Evolutionary conservation across 2,888 invertebrate species (phyloP).

Genomic region (Sinopyrophorus schimmeli): DNA sequence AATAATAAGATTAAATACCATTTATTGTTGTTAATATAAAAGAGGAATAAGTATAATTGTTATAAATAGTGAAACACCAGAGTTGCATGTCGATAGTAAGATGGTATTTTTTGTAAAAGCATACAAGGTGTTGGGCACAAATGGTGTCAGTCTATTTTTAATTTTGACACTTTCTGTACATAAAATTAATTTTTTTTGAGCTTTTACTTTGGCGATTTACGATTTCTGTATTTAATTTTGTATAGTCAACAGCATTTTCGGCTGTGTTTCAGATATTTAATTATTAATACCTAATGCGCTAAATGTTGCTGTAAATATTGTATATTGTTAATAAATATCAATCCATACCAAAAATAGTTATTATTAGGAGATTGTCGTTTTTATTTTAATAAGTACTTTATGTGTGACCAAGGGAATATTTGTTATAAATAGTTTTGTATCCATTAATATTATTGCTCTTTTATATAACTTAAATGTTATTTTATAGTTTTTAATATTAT

Average conservation of each 20-base stretch:
- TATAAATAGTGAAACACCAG: constrained; percentile 12
- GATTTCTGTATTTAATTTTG: constrained; percentile 47
- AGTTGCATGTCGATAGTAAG: neutral
- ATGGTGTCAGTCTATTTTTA: constrained; percentile 6
- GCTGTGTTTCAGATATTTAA: constrained; percentile 49
- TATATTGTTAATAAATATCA: constrained; percentile 41
- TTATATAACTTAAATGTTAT: too few relatives aligned
- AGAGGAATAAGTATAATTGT: constrained; percentile 10
- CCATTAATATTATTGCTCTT: constrained; percentile 6
- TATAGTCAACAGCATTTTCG: constrained; percentile 52
- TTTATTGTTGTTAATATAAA: constrained; percentile 6
- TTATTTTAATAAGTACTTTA: constrained; percentile 6
- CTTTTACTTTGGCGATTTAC: constrained; percentile 17
- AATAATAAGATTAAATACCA: too few relatives aligned
- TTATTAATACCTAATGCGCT: constrained; percentile 35
- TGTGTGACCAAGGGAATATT: constrained; percentile 16
- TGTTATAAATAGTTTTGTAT: constrained; percentile 9
- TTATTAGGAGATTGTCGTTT: constrained; percentile 18
- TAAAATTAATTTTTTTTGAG: neutral
- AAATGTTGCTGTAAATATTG: constrained; percentile 42
- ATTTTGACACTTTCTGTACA: constrained; percentile 7
- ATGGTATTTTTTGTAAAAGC: constrained; percentile 23
- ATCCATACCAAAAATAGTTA: constrained; percentile 37
- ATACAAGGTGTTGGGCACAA: constrained; percentile 26
- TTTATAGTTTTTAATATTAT: too few relatives aligned